Evolutionary conservation across 2,113 vertebrate genomes (phyloP).

Genomic region (Tragelaphus strepsiceros): DNA sequence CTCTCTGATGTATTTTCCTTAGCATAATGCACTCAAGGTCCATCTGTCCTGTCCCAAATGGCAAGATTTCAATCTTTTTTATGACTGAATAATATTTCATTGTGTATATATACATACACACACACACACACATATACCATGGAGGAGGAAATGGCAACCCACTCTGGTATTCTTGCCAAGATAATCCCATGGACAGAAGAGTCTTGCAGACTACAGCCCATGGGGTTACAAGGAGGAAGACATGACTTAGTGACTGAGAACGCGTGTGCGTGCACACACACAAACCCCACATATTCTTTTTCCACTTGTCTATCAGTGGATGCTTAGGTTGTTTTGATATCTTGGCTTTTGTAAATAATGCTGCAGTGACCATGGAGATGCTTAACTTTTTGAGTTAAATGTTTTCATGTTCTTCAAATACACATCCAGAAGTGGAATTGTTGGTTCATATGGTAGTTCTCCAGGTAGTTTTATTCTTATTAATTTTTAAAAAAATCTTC

Average conservation of each 20-base stretch:
- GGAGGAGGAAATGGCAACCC: not conserved
- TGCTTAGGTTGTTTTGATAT: not conserved
- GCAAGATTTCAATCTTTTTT: not conserved
- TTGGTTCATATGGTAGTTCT: not conserved
- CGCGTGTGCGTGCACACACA: not conserved
- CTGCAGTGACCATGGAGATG: rapidly evolving
- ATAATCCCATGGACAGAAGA: not conserved
- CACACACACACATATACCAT: not conserved
- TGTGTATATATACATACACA: not conserved
- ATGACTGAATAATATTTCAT: not conserved
- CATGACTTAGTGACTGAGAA: not conserved
- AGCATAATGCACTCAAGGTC: not conserved
- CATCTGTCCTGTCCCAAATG: not conserved
- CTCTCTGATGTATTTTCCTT: not conserved
- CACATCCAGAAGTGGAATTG: not conserved
- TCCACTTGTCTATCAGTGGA: not conserved
- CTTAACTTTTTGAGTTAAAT: not conserved
- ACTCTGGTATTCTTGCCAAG: not conserved
- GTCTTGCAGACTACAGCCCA: not conserved
- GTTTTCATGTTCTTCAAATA: not conserved
- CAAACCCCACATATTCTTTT: not conserved
- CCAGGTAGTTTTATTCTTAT: not conserved
- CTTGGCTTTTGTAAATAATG: not conserved
- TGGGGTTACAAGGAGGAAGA: not conserved
- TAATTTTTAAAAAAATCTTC: not conserved